These are phyloP conservation scores for Pteruthius melanotis DNA, from an alignment of 2,113 vertebrate species.

Conservation along the genomic window DNA sequence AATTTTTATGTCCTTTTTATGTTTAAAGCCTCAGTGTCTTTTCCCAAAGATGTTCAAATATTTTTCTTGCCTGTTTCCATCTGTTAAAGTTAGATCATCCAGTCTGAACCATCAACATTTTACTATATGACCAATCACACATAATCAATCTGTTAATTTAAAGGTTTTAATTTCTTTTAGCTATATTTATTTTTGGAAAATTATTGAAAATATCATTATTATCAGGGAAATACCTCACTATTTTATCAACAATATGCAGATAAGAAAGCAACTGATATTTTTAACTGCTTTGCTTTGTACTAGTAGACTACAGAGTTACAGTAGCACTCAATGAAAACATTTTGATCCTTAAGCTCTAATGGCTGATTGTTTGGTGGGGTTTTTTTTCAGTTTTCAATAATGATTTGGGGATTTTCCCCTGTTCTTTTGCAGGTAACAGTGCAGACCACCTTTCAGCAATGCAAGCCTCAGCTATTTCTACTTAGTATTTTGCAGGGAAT, in stretches of 20 bases:
- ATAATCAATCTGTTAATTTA: background rate
- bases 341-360: background rate
- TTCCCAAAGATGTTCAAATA: background rate
- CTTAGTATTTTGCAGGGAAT: background rate
- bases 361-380: background rate
- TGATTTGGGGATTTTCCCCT: background rate
- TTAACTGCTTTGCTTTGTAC: background rate
- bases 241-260: background rate
- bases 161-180: background rate
- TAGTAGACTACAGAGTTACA: background rate
- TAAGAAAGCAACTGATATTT: background rate
- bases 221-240: background rate
- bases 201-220: background rate
- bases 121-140: background rate
- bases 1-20: background rate
- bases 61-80: background rate
- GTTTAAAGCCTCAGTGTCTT: background rate
- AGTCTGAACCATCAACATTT: background rate
- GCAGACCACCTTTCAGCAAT: background rate
- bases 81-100: background rate
- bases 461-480: background rate
- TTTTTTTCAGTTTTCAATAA: background rate
- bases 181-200: background rate
- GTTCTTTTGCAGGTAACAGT: background rate
- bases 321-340: background rate